phyloP scores from a whole-genome alignment of 2,888 invertebrate genomes.

The Ypsolopha scabrella region DNA sequence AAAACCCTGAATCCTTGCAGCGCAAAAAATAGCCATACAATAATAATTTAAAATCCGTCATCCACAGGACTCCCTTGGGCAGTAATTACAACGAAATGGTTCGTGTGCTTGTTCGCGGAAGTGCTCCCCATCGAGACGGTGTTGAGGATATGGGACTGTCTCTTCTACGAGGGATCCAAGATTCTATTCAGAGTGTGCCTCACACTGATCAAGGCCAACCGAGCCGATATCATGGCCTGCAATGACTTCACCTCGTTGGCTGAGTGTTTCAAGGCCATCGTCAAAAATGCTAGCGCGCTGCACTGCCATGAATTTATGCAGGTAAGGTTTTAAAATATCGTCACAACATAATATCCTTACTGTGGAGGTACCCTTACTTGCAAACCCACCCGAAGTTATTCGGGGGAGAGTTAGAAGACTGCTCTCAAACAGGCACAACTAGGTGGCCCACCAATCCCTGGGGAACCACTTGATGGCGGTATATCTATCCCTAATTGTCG shows the following conservation, averaged over 20 bases:
- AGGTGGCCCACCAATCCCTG: no score
- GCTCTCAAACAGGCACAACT: no score
- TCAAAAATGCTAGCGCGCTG: conserved; percentile 80
- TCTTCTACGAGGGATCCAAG: conserved; percentile 95
- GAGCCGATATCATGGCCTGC: conserved; percentile 78
- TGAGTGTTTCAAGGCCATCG: conserved; percentile 85
- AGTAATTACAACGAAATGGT: conserved; percentile 95
- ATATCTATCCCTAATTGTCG: no score
- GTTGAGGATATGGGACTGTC: conserved; percentile 94
- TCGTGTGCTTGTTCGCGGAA: conserved; percentile 93
- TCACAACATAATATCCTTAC: no score
- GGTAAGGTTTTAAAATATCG: conserved; percentile 51
- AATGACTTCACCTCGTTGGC: conserved; percentile 86
- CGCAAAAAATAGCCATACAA: no score
- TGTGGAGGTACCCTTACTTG: no score
- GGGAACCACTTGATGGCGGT: no score
- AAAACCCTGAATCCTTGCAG: no score
- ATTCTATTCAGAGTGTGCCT: conserved; percentile 91
- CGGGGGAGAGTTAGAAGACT: no score
- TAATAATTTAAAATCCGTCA: neutral
- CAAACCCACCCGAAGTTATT: no score
- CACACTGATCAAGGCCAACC: conserved; percentile 82
- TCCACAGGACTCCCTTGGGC: conserved; percentile 84
- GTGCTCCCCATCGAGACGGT: conserved; percentile 95
- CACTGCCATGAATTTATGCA: conserved; percentile 92